These are phyloP conservation scores for Epistrophella euchroma DNA, from an alignment of 2,888 invertebrate genomes.

Conservation along the genomic window DNA sequence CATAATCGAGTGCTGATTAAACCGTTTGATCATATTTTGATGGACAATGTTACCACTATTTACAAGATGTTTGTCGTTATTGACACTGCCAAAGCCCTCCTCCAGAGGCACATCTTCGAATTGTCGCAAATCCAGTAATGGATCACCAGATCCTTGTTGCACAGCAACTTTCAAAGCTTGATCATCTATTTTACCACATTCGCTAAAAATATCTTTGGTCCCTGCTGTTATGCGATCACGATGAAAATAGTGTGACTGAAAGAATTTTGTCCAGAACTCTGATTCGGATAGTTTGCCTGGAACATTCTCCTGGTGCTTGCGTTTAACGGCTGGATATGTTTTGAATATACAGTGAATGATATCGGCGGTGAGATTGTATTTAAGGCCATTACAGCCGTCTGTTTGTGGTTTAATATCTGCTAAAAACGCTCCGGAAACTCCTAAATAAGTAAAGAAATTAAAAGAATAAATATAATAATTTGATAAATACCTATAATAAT, in stretches of 20 bases:
- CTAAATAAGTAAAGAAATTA: slow-evolving; percentile 82
- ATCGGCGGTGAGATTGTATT: slow-evolving; percentile 98
- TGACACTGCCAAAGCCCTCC: slow-evolving; percentile 87
- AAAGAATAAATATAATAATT: no score
- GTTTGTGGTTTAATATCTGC: slow-evolving; percentile 98
- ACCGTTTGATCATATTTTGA: slow-evolving; percentile 96
- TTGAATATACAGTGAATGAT: slow-evolving; percentile 99
- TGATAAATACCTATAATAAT: no score
- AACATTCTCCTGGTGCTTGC: slow-evolving; percentile 98
- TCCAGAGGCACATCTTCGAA: slow-evolving; percentile 89
- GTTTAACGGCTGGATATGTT: slow-evolving; percentile 99
- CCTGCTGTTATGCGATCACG: slow-evolving; percentile 95
- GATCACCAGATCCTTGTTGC: slow-evolving; percentile 91
- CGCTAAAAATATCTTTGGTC: slow-evolving; percentile 97
- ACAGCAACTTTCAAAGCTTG: slow-evolving; percentile 91
- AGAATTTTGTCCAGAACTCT: slow-evolving; percentile 99
- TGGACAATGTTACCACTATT: slow-evolving; percentile 89
- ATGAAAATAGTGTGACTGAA: slow-evolving; percentile 99
- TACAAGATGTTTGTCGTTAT: slow-evolving; percentile 81
- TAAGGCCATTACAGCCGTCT: slow-evolving; percentile 97
- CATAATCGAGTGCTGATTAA: slow-evolving; percentile 99
- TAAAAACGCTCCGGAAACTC: slow-evolving; percentile 90
- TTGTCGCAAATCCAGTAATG: slow-evolving; percentile 92
- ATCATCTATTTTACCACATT: slow-evolving; percentile 98
- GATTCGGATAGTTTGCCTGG: slow-evolving; percentile 97